Conservation (phyloP, 2,888 invertebrate species). For the Erpobdella octoculata region DNA sequence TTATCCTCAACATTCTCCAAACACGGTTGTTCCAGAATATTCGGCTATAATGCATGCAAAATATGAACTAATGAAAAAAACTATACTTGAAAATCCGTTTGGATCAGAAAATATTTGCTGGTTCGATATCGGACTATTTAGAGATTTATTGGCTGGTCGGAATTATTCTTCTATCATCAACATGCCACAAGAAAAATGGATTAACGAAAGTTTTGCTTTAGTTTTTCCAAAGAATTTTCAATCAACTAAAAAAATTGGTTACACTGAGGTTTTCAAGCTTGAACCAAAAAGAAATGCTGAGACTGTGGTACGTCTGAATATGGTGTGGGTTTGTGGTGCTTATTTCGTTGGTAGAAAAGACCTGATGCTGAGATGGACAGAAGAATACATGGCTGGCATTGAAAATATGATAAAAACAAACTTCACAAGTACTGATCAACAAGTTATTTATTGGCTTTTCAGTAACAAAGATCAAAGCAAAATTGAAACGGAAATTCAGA, state of each 20-base stretch:
- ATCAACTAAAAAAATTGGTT: slow-evolving; percentile 4
- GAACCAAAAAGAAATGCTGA: slow-evolving; percentile 31
- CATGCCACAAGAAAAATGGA: background rate
- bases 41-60: slow-evolving; percentile 47
- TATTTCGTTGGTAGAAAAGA: slow-evolving; percentile 40
- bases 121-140: slow-evolving; percentile 45
- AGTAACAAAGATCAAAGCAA: slow-evolving; percentile 7
- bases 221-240: background rate
- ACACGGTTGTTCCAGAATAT: slow-evolving; percentile 44
- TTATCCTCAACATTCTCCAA: slow-evolving; percentile 43
- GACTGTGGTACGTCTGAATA: slow-evolving; percentile 38
- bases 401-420: slow-evolving; percentile 38
- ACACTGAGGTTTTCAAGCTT: slow-evolving; percentile 27
- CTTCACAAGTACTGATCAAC: slow-evolving; percentile 45
- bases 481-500: slow-evolving; percentile 28
- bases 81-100: slow-evolving; percentile 39
- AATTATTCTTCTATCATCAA: background rate
- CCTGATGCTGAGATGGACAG: slow-evolving; percentile 35
- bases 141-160: slow-evolving; percentile 34
- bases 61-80: slow-evolving; percentile 42
- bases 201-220: background rate
- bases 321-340: slow-evolving; percentile 43
- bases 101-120: slow-evolving; percentile 43
- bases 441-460: slow-evolving; percentile 43
- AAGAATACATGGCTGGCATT: slow-evolving; percentile 40